Evolutionary conservation across 2,888 invertebrate genomes (phyloP).

Genomic region (Acrobasis repandana): DNA sequence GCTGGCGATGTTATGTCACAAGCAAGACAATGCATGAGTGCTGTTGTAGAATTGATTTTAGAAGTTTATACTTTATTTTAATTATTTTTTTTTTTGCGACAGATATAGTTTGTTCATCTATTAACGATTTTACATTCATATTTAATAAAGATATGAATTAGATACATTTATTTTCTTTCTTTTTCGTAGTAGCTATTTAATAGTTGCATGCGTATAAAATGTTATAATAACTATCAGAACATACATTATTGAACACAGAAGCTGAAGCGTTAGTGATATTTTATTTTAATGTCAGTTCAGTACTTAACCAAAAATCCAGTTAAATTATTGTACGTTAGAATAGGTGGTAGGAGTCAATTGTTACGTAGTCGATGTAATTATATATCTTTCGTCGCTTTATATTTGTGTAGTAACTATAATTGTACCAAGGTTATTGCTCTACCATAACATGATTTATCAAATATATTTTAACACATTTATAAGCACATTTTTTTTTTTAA

Average conservation of each 20-base stretch:
- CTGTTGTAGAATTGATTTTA: neutral
- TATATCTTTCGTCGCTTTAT: slow-evolving; percentile 49
- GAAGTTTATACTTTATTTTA: neutral
- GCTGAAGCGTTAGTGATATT: slow-evolving; percentile 5
- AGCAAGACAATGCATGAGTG: too few species aligned
- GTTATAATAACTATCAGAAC: neutral
- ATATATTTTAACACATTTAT: neutral
- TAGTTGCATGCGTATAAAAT: neutral
- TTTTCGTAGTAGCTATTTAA: neutral
- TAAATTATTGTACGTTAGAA: slow-evolving; percentile 9
- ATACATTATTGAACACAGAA: neutral
- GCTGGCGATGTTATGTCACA: neutral
- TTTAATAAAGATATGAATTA: neutral
- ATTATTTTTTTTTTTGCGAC: neutral
- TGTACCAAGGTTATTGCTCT: slow-evolving; percentile 53
- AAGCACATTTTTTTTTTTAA: too few species aligned
- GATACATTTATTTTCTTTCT: neutral
- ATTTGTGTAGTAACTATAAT: slow-evolving; percentile 57
- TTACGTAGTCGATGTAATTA: slow-evolving; percentile 44
- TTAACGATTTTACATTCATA: neutral
- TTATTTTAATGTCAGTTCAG: neutral
- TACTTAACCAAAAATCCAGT: neutral
- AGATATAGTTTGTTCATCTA: neutral
- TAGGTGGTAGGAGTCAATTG: slow-evolving; percentile 15
- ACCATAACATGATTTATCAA: slow-evolving; percentile 28